These are phyloP conservation scores for Phanerotoma sp. DNA, from an alignment of 2,888 invertebrate genomes.

Conservation along the genomic window DNA sequence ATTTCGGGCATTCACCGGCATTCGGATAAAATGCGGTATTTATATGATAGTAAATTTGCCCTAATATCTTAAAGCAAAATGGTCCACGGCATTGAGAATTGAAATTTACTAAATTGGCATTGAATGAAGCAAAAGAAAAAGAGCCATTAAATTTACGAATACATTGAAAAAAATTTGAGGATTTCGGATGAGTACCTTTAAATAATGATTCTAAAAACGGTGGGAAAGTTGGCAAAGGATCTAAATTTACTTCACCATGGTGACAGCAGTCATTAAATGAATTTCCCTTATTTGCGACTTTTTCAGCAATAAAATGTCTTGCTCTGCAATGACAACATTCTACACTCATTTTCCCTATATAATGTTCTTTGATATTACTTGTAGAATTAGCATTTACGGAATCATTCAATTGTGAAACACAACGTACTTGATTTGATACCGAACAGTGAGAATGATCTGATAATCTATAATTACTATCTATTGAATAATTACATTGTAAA, in stretches of 20 bases:
- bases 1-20: not conserved
- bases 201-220: conserved; percentile 21
- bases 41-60: conserved; percentile 27
- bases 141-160: conserved; percentile 26
- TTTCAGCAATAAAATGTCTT: conserved; percentile 24
- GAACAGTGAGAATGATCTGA: no score
- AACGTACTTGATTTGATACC: no score
- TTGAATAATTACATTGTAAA: no score
- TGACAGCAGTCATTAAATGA: conserved; percentile 30
- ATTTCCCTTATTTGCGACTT: conserved; percentile 22
- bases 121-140: conserved; percentile 30
- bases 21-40: conserved; percentile 16
- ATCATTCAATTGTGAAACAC: no score
- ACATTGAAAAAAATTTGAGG: conserved; percentile 23
- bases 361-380: conserved; percentile 9
- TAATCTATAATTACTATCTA: no score
- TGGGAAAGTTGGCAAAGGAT: conserved; percentile 21
- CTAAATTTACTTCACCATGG: conserved; percentile 22
- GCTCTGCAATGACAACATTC: conserved; percentile 17
- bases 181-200: conserved; percentile 21
- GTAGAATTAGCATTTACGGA: no score
- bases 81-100: conserved; percentile 19
- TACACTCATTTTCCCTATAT: conserved; percentile 16
- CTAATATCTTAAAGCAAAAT: conserved; percentile 24
- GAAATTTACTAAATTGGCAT: conserved; percentile 28